phyloP scores from a whole-genome alignment of 2,888 invertebrate species.

The Drepana falcataria region DNA sequence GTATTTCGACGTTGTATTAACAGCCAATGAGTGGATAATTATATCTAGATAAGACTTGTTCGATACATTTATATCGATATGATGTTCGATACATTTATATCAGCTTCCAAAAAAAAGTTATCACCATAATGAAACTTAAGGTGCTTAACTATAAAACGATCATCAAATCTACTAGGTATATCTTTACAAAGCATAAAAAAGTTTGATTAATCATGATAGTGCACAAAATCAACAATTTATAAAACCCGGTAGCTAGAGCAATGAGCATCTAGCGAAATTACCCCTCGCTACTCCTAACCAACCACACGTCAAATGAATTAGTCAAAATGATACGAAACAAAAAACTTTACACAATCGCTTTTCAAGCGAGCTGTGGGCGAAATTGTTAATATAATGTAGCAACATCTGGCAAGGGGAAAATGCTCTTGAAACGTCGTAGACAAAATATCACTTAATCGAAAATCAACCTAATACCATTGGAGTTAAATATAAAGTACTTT shows the following conservation, averaged over 20 bases:
- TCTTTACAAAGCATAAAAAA: no score
- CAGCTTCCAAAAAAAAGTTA: no score
- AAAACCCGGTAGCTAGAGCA: slow-evolving; percentile 58
- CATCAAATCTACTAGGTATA: no score
- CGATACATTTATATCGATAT: no score
- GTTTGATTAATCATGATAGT: slow-evolving; percentile 25
- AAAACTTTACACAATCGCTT: slow-evolving; percentile 63
- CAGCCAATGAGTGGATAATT: no score
- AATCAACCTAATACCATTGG: neutral
- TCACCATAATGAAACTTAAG: no score
- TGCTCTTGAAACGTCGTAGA: slow-evolving; percentile 6
- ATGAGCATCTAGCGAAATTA: slow-evolving; percentile 63
- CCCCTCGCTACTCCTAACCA: slow-evolving; percentile 66
- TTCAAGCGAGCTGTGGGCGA: slow-evolving; percentile 69
- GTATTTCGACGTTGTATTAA: no score
- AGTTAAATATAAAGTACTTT: slow-evolving; percentile 13
- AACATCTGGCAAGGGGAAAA: slow-evolving; percentile 75
- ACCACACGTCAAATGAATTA: slow-evolving; percentile 75
- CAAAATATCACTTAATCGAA: neutral
- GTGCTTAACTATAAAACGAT: no score
- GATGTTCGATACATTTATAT: no score
- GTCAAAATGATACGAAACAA: slow-evolving; percentile 71
- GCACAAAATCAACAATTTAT: slow-evolving; percentile 33
- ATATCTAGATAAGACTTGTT: no score
- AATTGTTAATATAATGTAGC: slow-evolving; percentile 77